Evolutionary conservation across 1,140 invertebrate species (phyloP), one percentile per base, ranked within the genome.

Genomic region (Diachasma alloeum): DNA sequence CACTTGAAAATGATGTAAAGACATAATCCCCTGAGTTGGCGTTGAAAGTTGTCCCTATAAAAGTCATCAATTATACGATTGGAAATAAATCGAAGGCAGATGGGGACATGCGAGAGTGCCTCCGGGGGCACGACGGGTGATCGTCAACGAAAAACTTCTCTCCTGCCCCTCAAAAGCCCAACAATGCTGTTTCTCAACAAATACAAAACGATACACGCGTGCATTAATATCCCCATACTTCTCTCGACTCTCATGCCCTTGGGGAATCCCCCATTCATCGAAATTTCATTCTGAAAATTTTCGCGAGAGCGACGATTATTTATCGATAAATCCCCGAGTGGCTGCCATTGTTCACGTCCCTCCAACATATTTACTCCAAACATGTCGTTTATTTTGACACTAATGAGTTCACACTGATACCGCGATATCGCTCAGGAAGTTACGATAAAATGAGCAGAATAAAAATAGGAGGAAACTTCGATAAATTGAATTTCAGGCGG

Each of bases 71-170:
- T 89, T 88, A 87, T 69, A n/a, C 81, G 80, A 88, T 88, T 83
- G 85, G 78, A 85, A 87, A 87, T 87, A 85, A 88, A 87, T 88
- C 84, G 86, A 84, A 87, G 83, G 87, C 88, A 89, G 87, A 89
- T 89, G 88, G 83, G 83, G 19, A 59, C 6, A 22, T 19, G 24
- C 26, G 83, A 81, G 85, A 83, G 81, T 83, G 80, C 82, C 82
- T 79, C 82, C 78, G 78, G 81, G 44, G 63, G 46, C 80, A 59
- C 84, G 75, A 74, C 85, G 83, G 85, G 86, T 83, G 83, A 72
- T 78, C 81, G 80, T 37, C 22, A 13, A n/a, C 36, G 44, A 68
- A 76, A 74, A 80, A 78, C 81, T 75, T 81, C 74, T 74, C 75
- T 75, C 77, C 76, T 81, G 74, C 76, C 80, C 81, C 77, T 63